Base-by-base conservation (phyloP, 2,797 vertebrate genomes). In the Acanthiza pusilla region DNA sequence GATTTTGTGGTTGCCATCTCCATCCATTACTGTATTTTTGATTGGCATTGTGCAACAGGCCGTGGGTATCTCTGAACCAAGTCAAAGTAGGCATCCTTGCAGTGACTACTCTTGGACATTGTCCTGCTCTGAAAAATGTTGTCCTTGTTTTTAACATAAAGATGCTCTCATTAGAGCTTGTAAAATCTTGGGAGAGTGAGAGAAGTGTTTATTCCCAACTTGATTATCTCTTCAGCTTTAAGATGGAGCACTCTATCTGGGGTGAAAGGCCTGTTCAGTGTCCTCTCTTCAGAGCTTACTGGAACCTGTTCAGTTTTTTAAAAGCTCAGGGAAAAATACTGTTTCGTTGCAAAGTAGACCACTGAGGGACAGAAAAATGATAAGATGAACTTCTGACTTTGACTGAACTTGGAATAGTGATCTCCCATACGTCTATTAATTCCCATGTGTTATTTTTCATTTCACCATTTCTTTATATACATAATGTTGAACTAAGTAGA, bases 251-350 rank as follows among this genome's bases (percentile, higher is more conserved):
- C 29, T 81, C 38, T 57, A 17, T 78, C 72, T 89, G 54, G 47
- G 54, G 18, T 66, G 58, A 80, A 92, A 92, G 68, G 81, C 63
- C 91, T 95, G 71, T 88, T 96, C 71, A 91, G 57, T 82, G 82
- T 92, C 73, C 78, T 63, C 66, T 22, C 32, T 82, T 85, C 58
- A 81, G 40, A 84, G 55, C 25, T 78, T 76, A 61, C 63, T 91
- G 85, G 74, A 96, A 84, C 34, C 30, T 61, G 34, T 73, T 94
- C 81, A 94, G 67, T 47, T 91, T 96, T 90, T 79, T 18, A 84
- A 94, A 93, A 93, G 50, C 34, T 78, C 9, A 9, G 51, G 66
- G 14, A 30, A 94, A 90, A 92, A 66, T 57, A 40, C 58, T 29
- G 15, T 73, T 86, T 77, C 22, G 7, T 77, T 71, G 79, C 45